Evolutionary conservation across 2,888 invertebrate species (phyloP), one percentile per base, ranked within the genome.

Genomic region (Troides oblongomaculatus): DNA sequence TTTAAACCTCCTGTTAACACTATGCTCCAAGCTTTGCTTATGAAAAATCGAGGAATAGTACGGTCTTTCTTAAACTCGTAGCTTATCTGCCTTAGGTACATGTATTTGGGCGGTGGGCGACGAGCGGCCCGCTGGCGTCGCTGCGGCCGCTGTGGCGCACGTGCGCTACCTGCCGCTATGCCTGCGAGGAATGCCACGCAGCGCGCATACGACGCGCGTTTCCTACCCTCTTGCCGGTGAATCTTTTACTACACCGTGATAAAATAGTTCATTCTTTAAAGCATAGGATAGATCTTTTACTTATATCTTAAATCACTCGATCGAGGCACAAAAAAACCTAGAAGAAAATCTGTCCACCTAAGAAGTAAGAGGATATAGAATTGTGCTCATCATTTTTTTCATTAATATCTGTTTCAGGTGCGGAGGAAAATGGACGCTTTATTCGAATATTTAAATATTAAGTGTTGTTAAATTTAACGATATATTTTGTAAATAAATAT

Each of bases 361-460:
- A 5, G 5, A 3, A 30, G 30, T 30, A 2, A 30, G 30, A 12
- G 23, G 12, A 23, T 23, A 25, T 1, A 7, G 4, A 36, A 36
- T 36, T 36, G 39, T 8, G 39, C 39, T 39, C 5, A 39, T 10
- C 1, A 39, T 8, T 39, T 6, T 39, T 8, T 39, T 39, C 10
- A 1, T 10, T 10, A 39, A 39, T 8, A 21, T 17, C 76, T 75
- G 66, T 93, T 93, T 62, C 88, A 94, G 94, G 74, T 94, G 94
- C 72, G 94, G 94, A 8, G 94, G 94, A 18, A 90, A 92, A 72
- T 94, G 94, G 94, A 90, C 92, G 36, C 81, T 93, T 59, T 87
- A 90, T 73, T 86, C 89, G 18, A 93, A 90, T 74, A 76, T 86
- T 25, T 87, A 69, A 68, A 61, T 30, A 18, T 68, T 53, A 57